Conservation (phyloP, 2,113 vertebrate species). For the Rafetus swinhoei region DNA sequence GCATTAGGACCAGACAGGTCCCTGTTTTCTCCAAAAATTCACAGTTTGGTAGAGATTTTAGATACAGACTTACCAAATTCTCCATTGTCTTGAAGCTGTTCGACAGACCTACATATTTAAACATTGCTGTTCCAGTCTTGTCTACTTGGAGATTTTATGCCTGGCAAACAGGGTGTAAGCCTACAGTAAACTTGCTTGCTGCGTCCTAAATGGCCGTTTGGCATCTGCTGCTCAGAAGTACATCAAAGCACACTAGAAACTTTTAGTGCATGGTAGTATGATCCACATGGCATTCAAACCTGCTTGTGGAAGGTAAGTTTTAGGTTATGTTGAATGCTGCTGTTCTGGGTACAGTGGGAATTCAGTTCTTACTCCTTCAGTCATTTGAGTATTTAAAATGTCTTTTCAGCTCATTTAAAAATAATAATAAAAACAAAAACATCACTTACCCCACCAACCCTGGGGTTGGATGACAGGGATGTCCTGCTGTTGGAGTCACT, state of each 20-base stretch:
- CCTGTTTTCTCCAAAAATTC: background rate
- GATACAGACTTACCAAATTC: rapidly evolving
- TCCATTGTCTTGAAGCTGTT: background rate
- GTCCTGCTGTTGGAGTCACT: background rate
- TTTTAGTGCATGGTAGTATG: background rate
- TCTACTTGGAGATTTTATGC: background rate
- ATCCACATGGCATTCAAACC: background rate
- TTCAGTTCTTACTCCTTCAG: background rate
- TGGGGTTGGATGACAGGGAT: background rate
- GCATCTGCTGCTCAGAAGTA: background rate
- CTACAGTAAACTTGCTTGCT: background rate
- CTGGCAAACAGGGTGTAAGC: background rate
- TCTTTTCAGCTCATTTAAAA: rapidly evolving
- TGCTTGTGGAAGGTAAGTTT: background rate
- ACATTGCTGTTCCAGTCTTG: background rate
- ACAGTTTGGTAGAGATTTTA: background rate
- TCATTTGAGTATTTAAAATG: background rate
- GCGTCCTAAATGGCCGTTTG: background rate
- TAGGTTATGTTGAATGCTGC: background rate
- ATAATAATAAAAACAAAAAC: background rate
- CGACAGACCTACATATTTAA: background rate
- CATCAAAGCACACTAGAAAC: background rate
- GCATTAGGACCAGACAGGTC: background rate
- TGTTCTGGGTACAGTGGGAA: background rate
- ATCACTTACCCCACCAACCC: rapidly evolving